These are phyloP conservation scores for Micromussa lordhowensis DNA, from an alignment of 92 coral and sea anemone genomes.

Conservation along the genomic window DNA sequence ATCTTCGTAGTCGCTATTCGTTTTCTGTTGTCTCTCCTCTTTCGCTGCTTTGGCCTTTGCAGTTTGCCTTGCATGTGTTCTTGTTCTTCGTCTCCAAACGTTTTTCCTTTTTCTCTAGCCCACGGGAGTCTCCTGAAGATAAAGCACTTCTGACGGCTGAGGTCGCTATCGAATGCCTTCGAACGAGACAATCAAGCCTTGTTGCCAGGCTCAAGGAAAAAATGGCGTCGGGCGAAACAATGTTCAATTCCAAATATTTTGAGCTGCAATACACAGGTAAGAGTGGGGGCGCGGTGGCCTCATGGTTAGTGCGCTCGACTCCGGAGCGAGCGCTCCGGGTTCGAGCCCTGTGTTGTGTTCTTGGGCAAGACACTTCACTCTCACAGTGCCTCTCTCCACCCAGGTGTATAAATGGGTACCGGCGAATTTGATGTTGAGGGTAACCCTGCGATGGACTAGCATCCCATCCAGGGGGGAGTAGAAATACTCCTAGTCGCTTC, in stretches of 20 bases:
- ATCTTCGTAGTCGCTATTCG: not conserved
- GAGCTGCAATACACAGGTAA: slow-evolving; percentile 76
- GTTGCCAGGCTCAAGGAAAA: slow-evolving; percentile 54
- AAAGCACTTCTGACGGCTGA: slow-evolving; percentile 59
- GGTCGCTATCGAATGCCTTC: slow-evolving; percentile 74
- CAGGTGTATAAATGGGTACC: too few relatives aligned
- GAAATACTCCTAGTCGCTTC: too few relatives aligned
- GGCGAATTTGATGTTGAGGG: too few relatives aligned
- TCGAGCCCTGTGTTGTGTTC: too few relatives aligned
- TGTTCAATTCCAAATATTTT: slow-evolving; percentile 62
- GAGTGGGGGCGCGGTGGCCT: too few relatives aligned
- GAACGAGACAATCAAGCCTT: slow-evolving; percentile 64
- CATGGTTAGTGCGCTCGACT: too few relatives aligned
- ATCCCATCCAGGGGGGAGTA: too few relatives aligned
- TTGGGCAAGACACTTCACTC: too few relatives aligned
- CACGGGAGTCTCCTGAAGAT: slow-evolving; percentile 52
- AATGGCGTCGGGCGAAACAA: slow-evolving; percentile 47
- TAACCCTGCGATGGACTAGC: too few relatives aligned
- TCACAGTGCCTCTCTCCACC: too few relatives aligned
- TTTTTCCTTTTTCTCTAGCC: slow-evolving; percentile 43
- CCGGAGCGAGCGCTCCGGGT: too few relatives aligned
- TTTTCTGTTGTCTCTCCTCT: not conserved
- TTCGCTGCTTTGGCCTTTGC: not conserved
- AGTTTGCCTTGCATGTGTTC: not conserved
- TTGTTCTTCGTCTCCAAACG: not conserved